These are phyloP conservation scores for Arothron firmamentum DNA, from an alignment of 2,113 vertebrate species.

Conservation along the genomic window DNA sequence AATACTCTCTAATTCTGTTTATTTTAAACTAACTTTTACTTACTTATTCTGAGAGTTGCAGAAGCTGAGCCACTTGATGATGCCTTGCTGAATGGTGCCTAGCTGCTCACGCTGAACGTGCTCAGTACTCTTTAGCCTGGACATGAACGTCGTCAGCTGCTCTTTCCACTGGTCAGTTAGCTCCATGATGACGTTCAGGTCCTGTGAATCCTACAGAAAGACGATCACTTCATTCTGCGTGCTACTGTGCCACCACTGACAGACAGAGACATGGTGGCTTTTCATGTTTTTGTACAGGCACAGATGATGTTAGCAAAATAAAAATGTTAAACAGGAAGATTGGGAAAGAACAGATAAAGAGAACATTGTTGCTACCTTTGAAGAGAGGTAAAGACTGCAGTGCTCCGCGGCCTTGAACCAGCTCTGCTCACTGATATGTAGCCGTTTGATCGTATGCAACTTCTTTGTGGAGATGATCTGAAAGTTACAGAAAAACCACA, in stretches of 20 bases:
- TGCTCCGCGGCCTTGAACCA: constrained; percentile 76
- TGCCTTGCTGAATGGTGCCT: constrained; percentile 46
- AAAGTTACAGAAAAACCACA: constrained; percentile 6
- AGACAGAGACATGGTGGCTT: not conserved
- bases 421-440: constrained; percentile 76
- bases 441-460: constrained; percentile 71
- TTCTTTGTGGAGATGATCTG: constrained; percentile 82
- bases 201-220: constrained; percentile 73
- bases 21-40: constrained; percentile 13
- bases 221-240: not conserved
- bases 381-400: constrained; percentile 68
- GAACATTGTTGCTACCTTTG: constrained; percentile 36
- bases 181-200: constrained; percentile 72
- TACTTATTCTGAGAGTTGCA: constrained; percentile 64
- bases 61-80: constrained; percentile 68
- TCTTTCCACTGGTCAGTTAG: constrained; percentile 70
- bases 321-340: not conserved
- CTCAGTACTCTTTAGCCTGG: constrained; percentile 67
- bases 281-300: not conserved
- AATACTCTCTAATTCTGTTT: too few relatives aligned
- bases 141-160: constrained; percentile 52
- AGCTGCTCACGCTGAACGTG: constrained; percentile 60
- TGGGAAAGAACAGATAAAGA: not conserved
- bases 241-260: not conserved
- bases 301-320: not conserved